Conservation (phyloP, 2,797 vertebrate genomes). For the Monodelphis domestica region DNA sequence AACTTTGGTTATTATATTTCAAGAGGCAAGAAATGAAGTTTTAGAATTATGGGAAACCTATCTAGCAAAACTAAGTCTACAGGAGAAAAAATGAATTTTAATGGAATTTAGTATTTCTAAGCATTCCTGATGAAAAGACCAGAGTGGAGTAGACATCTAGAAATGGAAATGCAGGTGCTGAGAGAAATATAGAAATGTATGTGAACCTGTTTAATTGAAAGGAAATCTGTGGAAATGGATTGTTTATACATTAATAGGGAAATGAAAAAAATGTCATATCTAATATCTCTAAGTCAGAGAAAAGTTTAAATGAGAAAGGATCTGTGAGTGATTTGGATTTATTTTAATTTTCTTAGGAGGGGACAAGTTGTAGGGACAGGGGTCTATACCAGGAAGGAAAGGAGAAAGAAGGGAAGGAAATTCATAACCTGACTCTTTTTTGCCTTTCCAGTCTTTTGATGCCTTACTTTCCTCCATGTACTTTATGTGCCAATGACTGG, state of each 20-base stretch:
- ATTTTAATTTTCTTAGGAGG: background rate
- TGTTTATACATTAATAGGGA: background rate
- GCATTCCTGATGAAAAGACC: background rate
- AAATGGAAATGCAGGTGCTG: background rate
- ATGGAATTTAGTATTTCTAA: background rate
- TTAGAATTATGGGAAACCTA: background rate
- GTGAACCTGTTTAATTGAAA: background rate
- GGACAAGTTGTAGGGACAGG: background rate
- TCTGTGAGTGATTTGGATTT: background rate
- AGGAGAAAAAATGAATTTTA: background rate
- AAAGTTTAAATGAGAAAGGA: background rate
- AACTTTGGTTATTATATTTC: background rate
- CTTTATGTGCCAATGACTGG: background rate
- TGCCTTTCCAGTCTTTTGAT: background rate
- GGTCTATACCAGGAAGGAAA: background rate
- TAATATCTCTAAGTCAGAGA: background rate
- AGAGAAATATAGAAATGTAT: background rate
- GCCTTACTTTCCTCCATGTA: background rate
- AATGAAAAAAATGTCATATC: background rate
- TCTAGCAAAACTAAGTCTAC: background rate
- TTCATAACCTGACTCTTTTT: background rate
- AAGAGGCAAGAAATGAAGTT: background rate
- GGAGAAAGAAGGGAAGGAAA: background rate
- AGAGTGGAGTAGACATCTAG: background rate
- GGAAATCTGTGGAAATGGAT: background rate